Conservation (phyloP, 2,797 vertebrate species). For the Lagocephalus sceleratus region DNA sequence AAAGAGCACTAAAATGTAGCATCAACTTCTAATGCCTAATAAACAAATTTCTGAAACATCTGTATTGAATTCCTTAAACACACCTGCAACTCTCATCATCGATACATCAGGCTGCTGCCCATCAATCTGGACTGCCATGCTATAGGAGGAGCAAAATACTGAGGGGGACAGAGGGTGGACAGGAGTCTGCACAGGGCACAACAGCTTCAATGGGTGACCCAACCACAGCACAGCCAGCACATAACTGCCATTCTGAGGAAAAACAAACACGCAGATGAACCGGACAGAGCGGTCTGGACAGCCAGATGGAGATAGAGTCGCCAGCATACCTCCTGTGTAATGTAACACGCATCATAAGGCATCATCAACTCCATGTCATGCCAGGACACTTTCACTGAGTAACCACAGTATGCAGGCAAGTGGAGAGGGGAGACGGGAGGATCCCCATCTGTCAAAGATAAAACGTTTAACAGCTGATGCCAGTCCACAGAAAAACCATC, state of each 20-base stretch:
- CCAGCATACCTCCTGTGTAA: conserved; percentile 66
- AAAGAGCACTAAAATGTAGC: too few species aligned
- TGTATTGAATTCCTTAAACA: neutral
- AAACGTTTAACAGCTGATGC: neutral
- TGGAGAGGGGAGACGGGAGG: conserved; percentile 67
- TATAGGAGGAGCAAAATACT: conserved; percentile 65
- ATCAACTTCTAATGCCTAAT: neutral
- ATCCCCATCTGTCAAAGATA: conserved; percentile 46
- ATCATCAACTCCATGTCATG: conserved; percentile 60
- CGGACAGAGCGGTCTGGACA: too few species aligned
- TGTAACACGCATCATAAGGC: conserved; percentile 73
- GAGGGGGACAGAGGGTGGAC: conserved; percentile 19
- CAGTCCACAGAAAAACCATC: neutral
- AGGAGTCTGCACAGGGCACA: conserved; percentile 59
- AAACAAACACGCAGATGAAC: neutral
- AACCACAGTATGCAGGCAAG: conserved; percentile 69
- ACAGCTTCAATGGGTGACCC: conserved; percentile 68
- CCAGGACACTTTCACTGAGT: conserved; percentile 56
- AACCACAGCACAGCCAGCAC: conserved; percentile 74
- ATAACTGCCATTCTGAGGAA: conserved; percentile 68
- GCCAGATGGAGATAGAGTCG: too few species aligned
- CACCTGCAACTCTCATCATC: conserved; percentile 56
- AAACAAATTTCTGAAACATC: neutral
- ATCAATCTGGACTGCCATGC: conserved; percentile 62
- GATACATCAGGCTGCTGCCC: conserved; percentile 26